These are phyloP conservation scores for Entomobrya proxima DNA, from an alignment of 2,888 invertebrate genomes.

Conservation along the genomic window DNA sequence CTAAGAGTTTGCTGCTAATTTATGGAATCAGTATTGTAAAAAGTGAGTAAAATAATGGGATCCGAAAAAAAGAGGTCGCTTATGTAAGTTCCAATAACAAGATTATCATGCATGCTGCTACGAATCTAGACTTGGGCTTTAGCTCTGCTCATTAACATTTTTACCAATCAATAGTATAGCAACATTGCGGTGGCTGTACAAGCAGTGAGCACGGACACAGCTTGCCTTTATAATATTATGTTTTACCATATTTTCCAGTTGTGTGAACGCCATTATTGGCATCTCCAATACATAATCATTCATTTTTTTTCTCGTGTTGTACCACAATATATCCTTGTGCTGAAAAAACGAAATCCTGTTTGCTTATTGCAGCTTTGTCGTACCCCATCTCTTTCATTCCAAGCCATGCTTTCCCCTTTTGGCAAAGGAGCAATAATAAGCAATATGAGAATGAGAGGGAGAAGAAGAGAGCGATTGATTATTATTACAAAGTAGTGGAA, in stretches of 20 bases:
- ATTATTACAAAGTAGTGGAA: constrained; percentile 48
- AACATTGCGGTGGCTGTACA: neutral
- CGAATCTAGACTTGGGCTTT: neutral
- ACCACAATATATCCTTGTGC: constrained; percentile 56
- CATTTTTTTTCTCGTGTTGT: constrained; percentile 12
- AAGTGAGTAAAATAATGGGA: neutral
- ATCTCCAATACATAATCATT: neutral
- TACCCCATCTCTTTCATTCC: constrained; percentile 58
- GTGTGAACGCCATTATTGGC: constrained; percentile 31
- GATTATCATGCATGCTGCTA: neutral
- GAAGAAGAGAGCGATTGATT: constrained; percentile 68
- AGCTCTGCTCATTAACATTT: constrained; percentile 2
- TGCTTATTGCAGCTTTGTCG: constrained; percentile 48
- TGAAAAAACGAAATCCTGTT: constrained; percentile 59
- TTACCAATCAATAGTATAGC: no score
- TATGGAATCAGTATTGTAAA: neutral
- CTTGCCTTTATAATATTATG: constrained; percentile 13
- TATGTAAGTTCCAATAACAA: neutral
- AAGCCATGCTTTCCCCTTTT: constrained; percentile 70
- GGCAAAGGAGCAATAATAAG: constrained; percentile 59
- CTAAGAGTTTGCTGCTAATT: constrained; percentile 4
- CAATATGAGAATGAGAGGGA: constrained; percentile 9
- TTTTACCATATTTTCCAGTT: constrained; percentile 40
- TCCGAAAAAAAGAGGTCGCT: neutral
- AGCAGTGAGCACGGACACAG: neutral